phyloP scores from a whole-genome alignment of 2,888 invertebrate species.

The Nomada ruficornis region DNA sequence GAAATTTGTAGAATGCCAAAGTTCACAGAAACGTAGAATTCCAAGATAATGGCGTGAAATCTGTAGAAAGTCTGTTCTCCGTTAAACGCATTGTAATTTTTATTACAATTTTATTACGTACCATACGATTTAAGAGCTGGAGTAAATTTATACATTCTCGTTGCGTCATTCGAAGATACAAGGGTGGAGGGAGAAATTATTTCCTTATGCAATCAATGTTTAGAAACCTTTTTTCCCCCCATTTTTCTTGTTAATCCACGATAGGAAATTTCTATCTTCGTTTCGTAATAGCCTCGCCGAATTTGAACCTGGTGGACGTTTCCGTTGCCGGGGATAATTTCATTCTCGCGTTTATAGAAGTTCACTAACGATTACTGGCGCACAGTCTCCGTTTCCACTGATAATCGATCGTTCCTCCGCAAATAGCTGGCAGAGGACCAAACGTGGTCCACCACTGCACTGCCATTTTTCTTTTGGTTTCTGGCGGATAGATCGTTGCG shows the following conservation, averaged over 20 bases:
- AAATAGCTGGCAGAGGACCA: conserved; percentile 58
- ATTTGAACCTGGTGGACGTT: neutral
- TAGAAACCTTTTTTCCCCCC: neutral
- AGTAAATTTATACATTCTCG: too few relatives aligned
- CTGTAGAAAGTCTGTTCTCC: too few relatives aligned
- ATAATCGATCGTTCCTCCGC: conserved; percentile 45
- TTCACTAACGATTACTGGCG: conserved; percentile 9
- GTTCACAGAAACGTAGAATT: too few relatives aligned
- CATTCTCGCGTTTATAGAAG: conserved; percentile 6
- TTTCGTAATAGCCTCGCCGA: neutral
- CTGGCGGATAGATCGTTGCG: neutral
- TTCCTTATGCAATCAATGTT: conserved; percentile 2
- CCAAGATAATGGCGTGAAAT: too few relatives aligned
- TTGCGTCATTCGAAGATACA: neutral
- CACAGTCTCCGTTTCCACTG: conserved; percentile 3
- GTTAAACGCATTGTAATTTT: too few relatives aligned
- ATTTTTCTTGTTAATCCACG: neutral
- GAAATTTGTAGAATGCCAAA: too few relatives aligned
- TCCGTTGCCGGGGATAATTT: conserved; percentile 6
- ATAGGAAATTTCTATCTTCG: neutral
- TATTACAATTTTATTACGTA: too few relatives aligned
- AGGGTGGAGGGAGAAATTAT: neutral
- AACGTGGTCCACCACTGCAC: conserved; percentile 16
- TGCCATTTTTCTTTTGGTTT: neutral
- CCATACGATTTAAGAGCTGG: too few relatives aligned